phyloP scores from a whole-genome alignment of 2,113 vertebrate genomes.

The Grammomys surdaster region DNA sequence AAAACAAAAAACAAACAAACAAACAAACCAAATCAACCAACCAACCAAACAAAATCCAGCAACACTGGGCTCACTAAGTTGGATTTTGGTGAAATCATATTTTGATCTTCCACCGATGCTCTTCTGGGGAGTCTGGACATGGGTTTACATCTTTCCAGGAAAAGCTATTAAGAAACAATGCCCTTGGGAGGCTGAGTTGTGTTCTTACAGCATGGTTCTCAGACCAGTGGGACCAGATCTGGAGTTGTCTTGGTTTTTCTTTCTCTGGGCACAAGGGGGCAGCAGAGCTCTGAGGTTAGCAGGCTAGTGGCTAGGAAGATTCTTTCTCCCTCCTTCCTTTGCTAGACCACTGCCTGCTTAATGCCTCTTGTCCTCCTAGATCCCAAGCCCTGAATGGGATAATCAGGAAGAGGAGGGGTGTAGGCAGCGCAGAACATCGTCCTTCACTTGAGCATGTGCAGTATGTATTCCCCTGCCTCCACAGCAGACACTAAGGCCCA shows the following conservation, averaged over 20 bases:
- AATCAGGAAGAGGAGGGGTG: background rate
- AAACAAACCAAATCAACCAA: too few relatives aligned
- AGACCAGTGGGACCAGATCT: background rate
- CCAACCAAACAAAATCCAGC: background rate
- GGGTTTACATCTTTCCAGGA: background rate
- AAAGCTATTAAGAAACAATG: background rate
- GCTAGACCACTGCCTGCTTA: background rate
- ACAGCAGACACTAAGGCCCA: background rate
- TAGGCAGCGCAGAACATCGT: background rate
- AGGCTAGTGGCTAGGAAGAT: fast-evolving
- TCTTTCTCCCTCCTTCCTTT: background rate
- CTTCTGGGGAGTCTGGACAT: background rate
- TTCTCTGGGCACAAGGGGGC: slow-evolving; percentile 74
- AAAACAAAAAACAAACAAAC: background rate
- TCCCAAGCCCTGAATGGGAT: too few relatives aligned
- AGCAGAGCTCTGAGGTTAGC: slow-evolving; percentile 59
- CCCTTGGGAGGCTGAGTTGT: background rate
- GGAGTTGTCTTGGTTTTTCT: background rate
- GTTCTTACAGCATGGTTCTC: background rate
- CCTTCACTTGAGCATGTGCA: fast-evolving
- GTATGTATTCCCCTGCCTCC: fast-evolving
- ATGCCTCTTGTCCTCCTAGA: background rate
- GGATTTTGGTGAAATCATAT: background rate
- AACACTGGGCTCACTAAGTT: background rate
- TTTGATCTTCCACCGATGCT: background rate